Evolutionary conservation across 2,797 vertebrate genomes (phyloP).

Genomic region (Gobionotothen gibberifrons): DNA sequence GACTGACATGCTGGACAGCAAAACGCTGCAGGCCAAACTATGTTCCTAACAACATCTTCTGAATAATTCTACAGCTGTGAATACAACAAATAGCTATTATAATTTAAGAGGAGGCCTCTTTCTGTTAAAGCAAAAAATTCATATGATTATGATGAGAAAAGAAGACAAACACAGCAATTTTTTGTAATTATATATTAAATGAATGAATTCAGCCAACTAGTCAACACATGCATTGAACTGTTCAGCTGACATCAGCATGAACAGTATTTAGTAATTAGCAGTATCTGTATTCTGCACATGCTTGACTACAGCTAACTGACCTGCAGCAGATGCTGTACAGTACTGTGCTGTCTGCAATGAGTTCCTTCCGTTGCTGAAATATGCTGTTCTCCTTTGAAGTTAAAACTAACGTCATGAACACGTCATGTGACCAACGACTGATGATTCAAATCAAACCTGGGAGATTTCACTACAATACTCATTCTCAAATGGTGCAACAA

Average conservation of each 20-base stretch:
- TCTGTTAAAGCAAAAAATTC: too few relatives aligned
- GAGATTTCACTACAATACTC: background rate
- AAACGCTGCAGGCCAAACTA: background rate
- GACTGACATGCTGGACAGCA: background rate
- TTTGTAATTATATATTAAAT: background rate
- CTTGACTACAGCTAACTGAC: background rate
- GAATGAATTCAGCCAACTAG: background rate
- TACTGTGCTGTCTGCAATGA: background rate
- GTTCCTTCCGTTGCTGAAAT: background rate
- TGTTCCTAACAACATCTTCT: constrained; percentile 1
- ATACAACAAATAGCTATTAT: background rate
- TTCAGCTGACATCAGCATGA: background rate
- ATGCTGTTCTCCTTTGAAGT: background rate
- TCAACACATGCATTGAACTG: background rate
- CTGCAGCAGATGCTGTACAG: background rate
- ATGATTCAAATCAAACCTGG: background rate
- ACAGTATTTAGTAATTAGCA: background rate
- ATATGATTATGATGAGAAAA: background rate
- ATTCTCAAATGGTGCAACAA: background rate
- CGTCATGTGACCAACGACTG: background rate
- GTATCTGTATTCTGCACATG: background rate
- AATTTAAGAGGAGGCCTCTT: background rate
- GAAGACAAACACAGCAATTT: background rate
- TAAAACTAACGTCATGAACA: background rate
- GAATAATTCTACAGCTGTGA: background rate